Percentiles rank a stretch among this genome's conserved stretches.
Conservation (phyloP, 2,113 vertebrate species). For the Blennius ocellaris region DNA sequence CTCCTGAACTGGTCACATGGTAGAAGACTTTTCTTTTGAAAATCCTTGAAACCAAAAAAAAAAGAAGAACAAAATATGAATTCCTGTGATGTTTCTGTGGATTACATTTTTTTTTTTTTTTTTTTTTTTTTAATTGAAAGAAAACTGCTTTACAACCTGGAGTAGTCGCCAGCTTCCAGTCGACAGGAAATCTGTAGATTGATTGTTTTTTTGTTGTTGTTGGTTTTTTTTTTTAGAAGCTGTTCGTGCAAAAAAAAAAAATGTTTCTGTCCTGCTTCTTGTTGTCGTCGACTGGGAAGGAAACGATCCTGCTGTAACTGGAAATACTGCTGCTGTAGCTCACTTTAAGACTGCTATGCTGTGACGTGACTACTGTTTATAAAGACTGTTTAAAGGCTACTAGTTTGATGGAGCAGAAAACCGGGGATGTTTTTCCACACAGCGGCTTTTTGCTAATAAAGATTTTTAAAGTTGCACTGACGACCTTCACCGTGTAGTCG, state of each 20-base stretch:
- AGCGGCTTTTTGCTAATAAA: slow-evolving; percentile 71
- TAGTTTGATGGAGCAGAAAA: slow-evolving; percentile 28
- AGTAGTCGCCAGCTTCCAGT: no score
- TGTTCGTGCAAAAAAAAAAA: no score
- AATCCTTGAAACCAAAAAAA: neutral
- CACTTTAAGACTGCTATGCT: slow-evolving; percentile 33
- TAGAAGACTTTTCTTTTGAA: slow-evolving; percentile 2
- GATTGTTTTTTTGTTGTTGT: no score
- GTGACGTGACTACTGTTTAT: slow-evolving; percentile 37
- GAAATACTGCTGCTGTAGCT: slow-evolving; percentile 33
- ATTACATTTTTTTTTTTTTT: slow-evolving; percentile 26
- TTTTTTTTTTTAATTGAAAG: slow-evolving; percentile 16
- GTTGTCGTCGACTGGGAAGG: no score
- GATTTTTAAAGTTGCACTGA: slow-evolving; percentile 31
- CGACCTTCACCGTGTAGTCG: neutral
- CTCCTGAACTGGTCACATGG: slow-evolving; percentile 14
- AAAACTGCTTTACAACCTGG: neutral
- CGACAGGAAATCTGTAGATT: no score
- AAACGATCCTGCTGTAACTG: slow-evolving; percentile 42
- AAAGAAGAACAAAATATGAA: no score
- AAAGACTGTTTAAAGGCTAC: slow-evolving; percentile 15
- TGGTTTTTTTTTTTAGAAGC: no score
- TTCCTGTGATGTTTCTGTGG: neutral
- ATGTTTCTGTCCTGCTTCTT: no score
- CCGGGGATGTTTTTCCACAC: slow-evolving; percentile 3